Evolutionary conservation across 2,888 invertebrate species (phyloP), one percentile per base, ranked within the genome.

Genomic region (Erpobdella octoculata): DNA sequence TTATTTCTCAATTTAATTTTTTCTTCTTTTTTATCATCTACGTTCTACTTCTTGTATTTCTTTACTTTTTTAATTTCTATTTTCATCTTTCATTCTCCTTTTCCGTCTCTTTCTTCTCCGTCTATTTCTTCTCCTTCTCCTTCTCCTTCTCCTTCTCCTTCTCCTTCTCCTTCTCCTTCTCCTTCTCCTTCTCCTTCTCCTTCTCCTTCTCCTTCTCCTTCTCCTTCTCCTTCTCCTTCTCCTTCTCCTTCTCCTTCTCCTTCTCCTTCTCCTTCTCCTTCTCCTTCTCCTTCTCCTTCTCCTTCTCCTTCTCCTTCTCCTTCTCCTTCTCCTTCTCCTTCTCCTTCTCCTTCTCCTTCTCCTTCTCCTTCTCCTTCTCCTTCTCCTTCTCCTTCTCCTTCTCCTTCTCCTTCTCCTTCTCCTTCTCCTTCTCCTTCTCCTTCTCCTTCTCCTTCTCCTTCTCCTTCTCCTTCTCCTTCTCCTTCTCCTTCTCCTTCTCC

Each of bases 291-390:
- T n/a, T 31, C 33, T 62, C 31, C 28, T 31, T 62, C 33, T 31
- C 33, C 33, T 33, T 62, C 33, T 62, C 21, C 36, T 37, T 25
- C 6, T 64, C 48, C 37, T 35, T 73, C 64, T 6, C 35, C n/a
- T 48, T 41, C 48, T 41, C 48, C 65, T 46, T 28, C 28, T 2
- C 65, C 65, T 37, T 65, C 37, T 31, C 38, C 46, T 46, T 71
- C 71, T 62, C 31, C 33, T 35, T 62, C 38, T 38, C n/a, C 65
- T 46, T 38, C 31, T 28, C n/a, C 41, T 41, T 37, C 28, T 36
- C 18, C 41, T 64, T 36, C 28, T 31, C 37, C 65, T 9, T 62
- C 38, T 37, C 41, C 46, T 31, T 58, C 21, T 28, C 41, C 31
- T 21, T 38, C 31, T 41, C 41, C 41, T 38, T 37, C 21, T 64